Percentiles rank a stretch among this genome's conserved stretches.
Evolutionary conservation across 2,888 invertebrate genomes (phyloP).

Genomic region (Eustalomyia histrio): DNA sequence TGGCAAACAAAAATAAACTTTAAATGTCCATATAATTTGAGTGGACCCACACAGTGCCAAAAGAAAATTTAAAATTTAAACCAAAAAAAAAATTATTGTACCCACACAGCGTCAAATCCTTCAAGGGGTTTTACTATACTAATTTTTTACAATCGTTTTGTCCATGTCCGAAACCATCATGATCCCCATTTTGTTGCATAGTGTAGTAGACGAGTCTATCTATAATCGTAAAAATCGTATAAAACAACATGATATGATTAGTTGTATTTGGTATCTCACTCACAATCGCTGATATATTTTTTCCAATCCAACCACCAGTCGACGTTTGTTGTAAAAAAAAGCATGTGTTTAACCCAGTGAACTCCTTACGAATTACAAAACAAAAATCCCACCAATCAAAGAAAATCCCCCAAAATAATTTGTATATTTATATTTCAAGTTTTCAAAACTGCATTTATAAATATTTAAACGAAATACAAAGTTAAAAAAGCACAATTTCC

Average conservation of each 20-base stretch:
- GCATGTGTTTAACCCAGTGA: constrained; percentile 63
- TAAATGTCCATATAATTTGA: too few species aligned
- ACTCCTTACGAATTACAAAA: constrained; percentile 47
- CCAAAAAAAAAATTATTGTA: too few species aligned
- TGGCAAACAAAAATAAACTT: too few species aligned
- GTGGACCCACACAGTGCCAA: too few species aligned
- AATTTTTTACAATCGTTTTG: too few species aligned
- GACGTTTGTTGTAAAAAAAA: constrained; percentile 9
- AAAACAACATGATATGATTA: background rate
- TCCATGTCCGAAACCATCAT: too few species aligned
- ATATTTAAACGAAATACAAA: background rate
- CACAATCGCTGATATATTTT: background rate
- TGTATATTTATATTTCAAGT: background rate
- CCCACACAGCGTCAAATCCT: too few species aligned
- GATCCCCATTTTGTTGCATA: too few species aligned
- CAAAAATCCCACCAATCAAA: background rate
- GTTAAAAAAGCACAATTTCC: background rate
- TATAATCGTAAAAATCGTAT: background rate
- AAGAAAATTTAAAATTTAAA: too few species aligned
- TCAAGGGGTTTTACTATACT: too few species aligned
- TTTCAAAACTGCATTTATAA: background rate
- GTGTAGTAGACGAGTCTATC: background rate
- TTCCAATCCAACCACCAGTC: background rate
- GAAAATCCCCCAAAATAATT: background rate
- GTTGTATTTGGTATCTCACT: background rate